phyloP scores from a whole-genome alignment of 2,888 invertebrate species.

The Pharmacophagus antenor region DNA sequence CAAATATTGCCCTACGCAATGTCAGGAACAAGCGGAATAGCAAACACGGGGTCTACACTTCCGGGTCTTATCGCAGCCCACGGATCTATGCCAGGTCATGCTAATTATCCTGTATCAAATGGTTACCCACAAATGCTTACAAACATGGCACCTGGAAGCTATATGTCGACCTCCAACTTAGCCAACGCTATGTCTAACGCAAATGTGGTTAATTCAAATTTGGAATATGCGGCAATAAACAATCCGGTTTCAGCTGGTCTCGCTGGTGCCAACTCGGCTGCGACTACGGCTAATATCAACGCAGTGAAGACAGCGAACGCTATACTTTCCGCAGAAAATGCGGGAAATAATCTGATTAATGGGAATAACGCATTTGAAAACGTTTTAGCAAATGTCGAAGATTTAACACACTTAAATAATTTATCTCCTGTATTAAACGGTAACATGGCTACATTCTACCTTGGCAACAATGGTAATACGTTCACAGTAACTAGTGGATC shows the following conservation, averaged over 20 bases:
- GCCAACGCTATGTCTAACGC: slow-evolving; percentile 28
- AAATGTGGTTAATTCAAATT: slow-evolving; percentile 22
- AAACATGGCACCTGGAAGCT: slow-evolving; percentile 17
- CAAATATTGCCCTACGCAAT: slow-evolving; percentile 39
- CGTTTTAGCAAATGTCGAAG: slow-evolving; percentile 30
- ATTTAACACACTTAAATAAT: slow-evolving; percentile 29
- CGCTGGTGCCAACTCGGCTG: slow-evolving; percentile 13
- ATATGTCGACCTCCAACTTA: slow-evolving; percentile 22
- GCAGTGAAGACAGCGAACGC: slow-evolving; percentile 25
- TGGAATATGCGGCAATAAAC: slow-evolving; percentile 13
- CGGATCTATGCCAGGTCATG: slow-evolving; percentile 19
- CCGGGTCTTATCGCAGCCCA: slow-evolving; percentile 10
- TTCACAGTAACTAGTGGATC: slow-evolving; percentile 42
- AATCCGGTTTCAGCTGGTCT: slow-evolving; percentile 10
- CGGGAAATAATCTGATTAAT: slow-evolving; percentile 8
- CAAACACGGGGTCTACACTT: slow-evolving; percentile 18
- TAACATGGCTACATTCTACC: slow-evolving; percentile 40
- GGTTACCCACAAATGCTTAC: slow-evolving; percentile 16
- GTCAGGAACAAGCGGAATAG: slow-evolving; percentile 21
- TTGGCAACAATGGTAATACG: slow-evolving; percentile 38
- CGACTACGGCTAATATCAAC: slow-evolving; percentile 10
- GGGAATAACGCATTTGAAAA: slow-evolving; percentile 29
- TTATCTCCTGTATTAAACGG: slow-evolving; percentile 36
- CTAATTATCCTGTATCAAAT: slow-evolving; percentile 10
- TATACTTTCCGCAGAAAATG: slow-evolving; percentile 22